Base-by-base conservation (phyloP, 1,140 invertebrate genomes). In the Nasonia longicornis region DNA sequence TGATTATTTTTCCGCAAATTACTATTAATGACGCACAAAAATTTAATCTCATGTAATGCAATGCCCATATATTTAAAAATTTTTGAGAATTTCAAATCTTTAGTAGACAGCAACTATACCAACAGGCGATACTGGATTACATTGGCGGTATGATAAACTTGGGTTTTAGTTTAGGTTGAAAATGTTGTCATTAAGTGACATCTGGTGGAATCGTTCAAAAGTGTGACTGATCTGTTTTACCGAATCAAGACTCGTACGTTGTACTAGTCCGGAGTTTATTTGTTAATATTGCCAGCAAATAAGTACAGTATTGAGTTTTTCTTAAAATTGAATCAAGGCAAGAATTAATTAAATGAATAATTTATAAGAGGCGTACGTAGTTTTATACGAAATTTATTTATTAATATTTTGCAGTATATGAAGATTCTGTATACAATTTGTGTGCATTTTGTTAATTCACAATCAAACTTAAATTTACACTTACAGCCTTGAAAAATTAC, bases 381-480 rank as follows among this genome's bases (percentile, higher is more conserved):
- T 75, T 80, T 74, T n/a, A 52, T 80, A 75, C 6, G 14, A 75
- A 66, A 80, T 48, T 80, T 63, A 79, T 71, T 77, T 63, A 29
- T 71, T 35, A 14, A 71, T 10, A 48, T 20, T 63, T 45, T 64
- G 11, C 48, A 75, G 20, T 35, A 75, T 72, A 73, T 72, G 26
- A 66, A 67, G 20, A 74, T 58, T 72, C 22, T 66, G 75, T 78
- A 66, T 67, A 73, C 58, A 77, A 74, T 78, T 48, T 0, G 52
- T 82, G 70, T 82, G 70, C 74, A 82, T 66, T 72, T 70, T 74
- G 10, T 58, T n/a, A 20, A 58, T 74, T 77, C 26, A 66, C 69
- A 78, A 29, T 67, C 1, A 38, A 22, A 64, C 12, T 73, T 72
- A 35, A 81, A 31, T n/a, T 48, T 81, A 77, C 20, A 20, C 14